phyloP scores from a whole-genome alignment of 2,113 vertebrate genomes.

The Raja brachyura region DNA sequence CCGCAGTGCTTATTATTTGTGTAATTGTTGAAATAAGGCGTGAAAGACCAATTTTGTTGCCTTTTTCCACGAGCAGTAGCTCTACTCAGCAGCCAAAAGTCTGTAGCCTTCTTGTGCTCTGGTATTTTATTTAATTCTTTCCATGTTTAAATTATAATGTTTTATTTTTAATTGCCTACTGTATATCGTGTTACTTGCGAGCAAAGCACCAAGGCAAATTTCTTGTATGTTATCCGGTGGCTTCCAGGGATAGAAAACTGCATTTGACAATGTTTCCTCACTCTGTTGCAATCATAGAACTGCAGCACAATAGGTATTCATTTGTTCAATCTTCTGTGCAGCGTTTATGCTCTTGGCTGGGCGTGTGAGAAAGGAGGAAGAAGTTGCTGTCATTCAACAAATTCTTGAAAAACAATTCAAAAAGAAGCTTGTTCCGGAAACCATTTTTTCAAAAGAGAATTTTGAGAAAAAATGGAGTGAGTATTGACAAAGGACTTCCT shows the following conservation, averaged over 20 bases:
- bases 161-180: too few species aligned
- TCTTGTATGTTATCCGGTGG: neutral
- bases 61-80: too few species aligned
- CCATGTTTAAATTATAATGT: too few species aligned
- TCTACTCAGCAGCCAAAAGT: too few species aligned
- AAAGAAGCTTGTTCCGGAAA: constrained; percentile 68
- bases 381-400: constrained; percentile 70
- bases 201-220: too few species aligned
- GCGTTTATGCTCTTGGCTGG: constrained; percentile 94
- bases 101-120: too few species aligned
- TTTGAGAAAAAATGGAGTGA: constrained; percentile 76
- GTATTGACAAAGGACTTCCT: constrained; percentile 46
- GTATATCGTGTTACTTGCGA: too few species aligned
- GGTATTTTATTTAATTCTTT: too few species aligned
- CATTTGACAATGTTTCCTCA: neutral
- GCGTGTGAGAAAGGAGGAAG: constrained; percentile 85
- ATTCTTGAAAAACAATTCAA: constrained; percentile 92
- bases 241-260: neutral
- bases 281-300: neutral
- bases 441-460: constrained; percentile 74
- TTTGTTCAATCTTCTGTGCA: constrained; percentile 44
- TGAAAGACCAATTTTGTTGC: too few species aligned
- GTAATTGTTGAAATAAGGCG: neutral
- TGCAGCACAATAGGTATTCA: neutral
- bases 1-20: neutral